Evolutionary conservation across 2,797 vertebrate genomes (phyloP).

Genomic region (Cynopterus sphinx): DNA sequence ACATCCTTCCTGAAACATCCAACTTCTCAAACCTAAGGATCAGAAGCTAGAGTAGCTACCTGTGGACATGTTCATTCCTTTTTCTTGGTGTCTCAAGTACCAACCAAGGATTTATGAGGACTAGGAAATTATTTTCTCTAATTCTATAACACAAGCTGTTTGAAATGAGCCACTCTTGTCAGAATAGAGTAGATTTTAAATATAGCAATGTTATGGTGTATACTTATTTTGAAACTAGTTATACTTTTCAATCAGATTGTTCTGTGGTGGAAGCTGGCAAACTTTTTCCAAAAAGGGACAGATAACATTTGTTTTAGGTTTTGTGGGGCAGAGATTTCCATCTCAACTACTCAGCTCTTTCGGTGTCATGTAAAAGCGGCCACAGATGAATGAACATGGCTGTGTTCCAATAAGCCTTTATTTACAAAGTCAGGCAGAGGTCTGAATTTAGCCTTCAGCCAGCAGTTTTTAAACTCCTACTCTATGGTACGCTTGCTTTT

Average conservation of each 20-base stretch:
- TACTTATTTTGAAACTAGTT: conserved; percentile 8
- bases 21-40: background rate
- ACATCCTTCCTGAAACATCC: background rate
- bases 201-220: background rate
- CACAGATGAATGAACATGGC: background rate
- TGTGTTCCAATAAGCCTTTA: background rate
- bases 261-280: background rate
- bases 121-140: background rate
- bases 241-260: background rate
- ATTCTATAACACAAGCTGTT: background rate
- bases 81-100: background rate
- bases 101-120: background rate
- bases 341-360: background rate
- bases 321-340: background rate
- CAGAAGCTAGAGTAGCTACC: background rate
- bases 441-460: background rate
- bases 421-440: background rate
- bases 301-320: background rate
- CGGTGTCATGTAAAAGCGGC: background rate
- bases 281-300: background rate
- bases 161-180: background rate
- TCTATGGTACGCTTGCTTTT: background rate
- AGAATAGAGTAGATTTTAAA: background rate
- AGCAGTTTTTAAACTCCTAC: background rate
- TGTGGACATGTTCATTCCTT: background rate